Evolutionary conservation across 37 sponge, comb jelly and placozoan species (phyloP).

Genomic region (Mnemiopsis leidyi): DNA sequence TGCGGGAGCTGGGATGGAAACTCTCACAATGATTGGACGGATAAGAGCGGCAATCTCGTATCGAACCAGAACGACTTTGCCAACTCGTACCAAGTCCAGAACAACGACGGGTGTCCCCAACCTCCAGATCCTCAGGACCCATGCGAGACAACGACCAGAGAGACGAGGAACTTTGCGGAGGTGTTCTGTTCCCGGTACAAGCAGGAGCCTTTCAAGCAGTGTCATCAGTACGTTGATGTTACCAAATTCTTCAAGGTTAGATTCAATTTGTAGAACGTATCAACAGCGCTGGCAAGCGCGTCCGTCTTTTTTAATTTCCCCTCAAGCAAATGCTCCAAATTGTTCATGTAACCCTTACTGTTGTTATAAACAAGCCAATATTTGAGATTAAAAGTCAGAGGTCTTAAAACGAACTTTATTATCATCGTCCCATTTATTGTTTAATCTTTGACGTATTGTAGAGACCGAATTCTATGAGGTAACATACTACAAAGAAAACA

Average conservation of each 20-base stretch:
- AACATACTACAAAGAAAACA: too few species aligned
- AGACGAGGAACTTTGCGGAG: slow-evolving; percentile 15
- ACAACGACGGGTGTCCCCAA: neutral
- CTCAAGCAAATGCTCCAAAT: too few species aligned
- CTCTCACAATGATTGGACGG: neutral
- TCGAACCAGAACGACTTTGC: neutral
- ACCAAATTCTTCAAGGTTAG: slow-evolving; percentile 42
- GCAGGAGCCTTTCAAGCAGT: slow-evolving; percentile 41
- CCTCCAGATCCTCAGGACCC: neutral
- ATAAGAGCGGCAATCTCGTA: neutral
- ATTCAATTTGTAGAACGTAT: neutral
- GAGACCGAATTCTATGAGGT: too few species aligned
- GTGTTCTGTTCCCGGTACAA: slow-evolving; percentile 1
- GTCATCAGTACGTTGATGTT: slow-evolving; percentile 7
- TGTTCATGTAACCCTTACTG: too few species aligned
- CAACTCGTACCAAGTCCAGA: neutral
- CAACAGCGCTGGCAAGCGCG: neutral
- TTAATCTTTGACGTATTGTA: too few species aligned
- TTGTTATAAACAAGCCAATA: too few species aligned
- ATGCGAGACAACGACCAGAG: neutral
- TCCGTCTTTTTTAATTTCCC: too few species aligned
- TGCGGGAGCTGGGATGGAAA: slow-evolving; percentile 54
- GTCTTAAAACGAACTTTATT: too few species aligned
- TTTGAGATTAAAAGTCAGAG: too few species aligned
- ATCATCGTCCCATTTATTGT: too few species aligned